Conservation (phyloP, 1,140 invertebrate genomes). For the Littorina saxatilis region DNA sequence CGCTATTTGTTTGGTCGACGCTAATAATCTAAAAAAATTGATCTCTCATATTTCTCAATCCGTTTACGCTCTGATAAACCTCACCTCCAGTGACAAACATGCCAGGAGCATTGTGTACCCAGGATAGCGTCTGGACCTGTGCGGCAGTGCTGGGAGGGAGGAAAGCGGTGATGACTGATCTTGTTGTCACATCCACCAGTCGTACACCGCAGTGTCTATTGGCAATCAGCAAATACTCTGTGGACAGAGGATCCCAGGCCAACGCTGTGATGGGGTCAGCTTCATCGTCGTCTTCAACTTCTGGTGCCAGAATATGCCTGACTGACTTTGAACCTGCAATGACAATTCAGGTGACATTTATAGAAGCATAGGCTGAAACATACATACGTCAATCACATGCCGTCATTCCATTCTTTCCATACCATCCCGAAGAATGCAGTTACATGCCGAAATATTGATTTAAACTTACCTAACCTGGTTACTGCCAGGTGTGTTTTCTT, state of each 20-base stretch:
- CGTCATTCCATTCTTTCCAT: no score
- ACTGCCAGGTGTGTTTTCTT: no score
- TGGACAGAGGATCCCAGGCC: conserved; percentile 77
- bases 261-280: conserved; percentile 68
- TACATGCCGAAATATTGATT: no score
- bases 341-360: no score
- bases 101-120: conserved; percentile 76
- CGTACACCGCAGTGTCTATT: conserved; percentile 67
- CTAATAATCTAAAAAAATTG: no score
- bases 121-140: conserved; percentile 72
- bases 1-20: no score
- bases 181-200: conserved; percentile 71
- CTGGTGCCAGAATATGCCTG: conserved; percentile 57
- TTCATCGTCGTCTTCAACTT: conserved; percentile 50
- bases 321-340: conserved; percentile 57
- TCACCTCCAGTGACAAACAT: conserved; percentile 77
- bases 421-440: no score
- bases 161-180: conserved; percentile 72
- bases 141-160: conserved; percentile 72
- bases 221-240: conserved; percentile 75
- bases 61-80: no score
- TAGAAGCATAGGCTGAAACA: no score
- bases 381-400: no score
- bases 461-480: no score
- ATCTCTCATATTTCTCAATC: no score